Conservation (phyloP, 2,888 invertebrate genomes). For the Timema cristinae region DNA sequence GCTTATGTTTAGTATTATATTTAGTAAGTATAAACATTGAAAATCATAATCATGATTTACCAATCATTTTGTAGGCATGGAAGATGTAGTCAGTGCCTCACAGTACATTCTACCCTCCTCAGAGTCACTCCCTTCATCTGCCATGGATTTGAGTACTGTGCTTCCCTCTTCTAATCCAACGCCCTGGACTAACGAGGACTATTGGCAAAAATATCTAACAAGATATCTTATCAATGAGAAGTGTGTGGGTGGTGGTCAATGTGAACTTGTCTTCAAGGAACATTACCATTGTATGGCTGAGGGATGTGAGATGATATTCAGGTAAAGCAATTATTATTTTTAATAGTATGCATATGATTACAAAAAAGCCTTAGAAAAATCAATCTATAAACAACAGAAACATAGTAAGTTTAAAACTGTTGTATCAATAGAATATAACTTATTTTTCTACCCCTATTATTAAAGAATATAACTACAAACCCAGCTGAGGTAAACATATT, state of each 20-base stretch:
- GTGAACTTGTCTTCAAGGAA: slow-evolving; percentile 66
- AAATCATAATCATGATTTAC: not conserved
- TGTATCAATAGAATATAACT: no score
- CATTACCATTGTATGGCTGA: slow-evolving; percentile 85
- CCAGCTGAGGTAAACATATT: no score
- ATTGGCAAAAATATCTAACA: slow-evolving; percentile 55
- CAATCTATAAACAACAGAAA: no score
- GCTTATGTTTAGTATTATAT: not conserved
- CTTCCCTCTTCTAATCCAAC: slow-evolving; percentile 15
- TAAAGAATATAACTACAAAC: no score
- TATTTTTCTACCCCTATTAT: no score
- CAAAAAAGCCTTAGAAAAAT: no score
- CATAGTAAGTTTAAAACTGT: no score
- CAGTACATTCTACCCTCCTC: slow-evolving; percentile 3
- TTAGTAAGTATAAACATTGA: no score
- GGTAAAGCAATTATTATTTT: slow-evolving; percentile 46
- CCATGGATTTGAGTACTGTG: slow-evolving; percentile 43
- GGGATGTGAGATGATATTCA: slow-evolving; percentile 68
- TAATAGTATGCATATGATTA: no score
- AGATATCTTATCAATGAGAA: slow-evolving; percentile 45
- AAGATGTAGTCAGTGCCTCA: slow-evolving; percentile 17
- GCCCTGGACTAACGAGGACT: slow-evolving; percentile 45
- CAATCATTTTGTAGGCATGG: slow-evolving; percentile 19
- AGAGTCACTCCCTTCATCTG: slow-evolving; percentile 28
- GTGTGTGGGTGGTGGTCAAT: slow-evolving; percentile 48